Evolutionary conservation across 2,888 invertebrate genomes (phyloP), one percentile per base, ranked within the genome.

Genomic region (Platerodrilus igneus): DNA sequence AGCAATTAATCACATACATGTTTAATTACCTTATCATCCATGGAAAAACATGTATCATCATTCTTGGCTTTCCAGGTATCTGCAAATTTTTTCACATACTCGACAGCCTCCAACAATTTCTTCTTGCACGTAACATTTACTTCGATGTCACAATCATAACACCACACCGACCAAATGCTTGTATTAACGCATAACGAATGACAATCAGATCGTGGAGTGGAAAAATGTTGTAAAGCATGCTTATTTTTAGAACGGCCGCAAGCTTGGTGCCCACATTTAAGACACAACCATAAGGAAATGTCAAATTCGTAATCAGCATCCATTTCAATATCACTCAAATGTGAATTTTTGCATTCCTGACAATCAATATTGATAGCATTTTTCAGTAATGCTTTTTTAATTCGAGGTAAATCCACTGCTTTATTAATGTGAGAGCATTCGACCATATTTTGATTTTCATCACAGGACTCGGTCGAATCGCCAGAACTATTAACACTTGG

Each of bases 211-310:
- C 77, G 81, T 0, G 86, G 83, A 1, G 78, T 83, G 61, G 78
- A 73, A 62, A 73, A 84, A 67, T 92, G 92, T 47, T 78, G 73
- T 14, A 83, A 61, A 0, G 86, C 86, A 66, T 90, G 89, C 52
- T 79, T 73, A 56, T 78, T 77, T 32, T 76, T 72, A 3, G 73
- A 69, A 31, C 81, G 72, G 2, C 85, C 86, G 64, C 91, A 91
- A 13, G 81, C 75, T 59, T 84, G 83, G 47, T 81, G 70, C 2
- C 86, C 90, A 65, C 91, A 92, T 48, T 81, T 80, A 44, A 91
- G 69, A 59, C 91, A 92, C 69, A 91, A 74, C 86, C 86, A 88
- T 43, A 85, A 63, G 1, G 70, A 71, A 30, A 64, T 60, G 50
- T 76, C 76, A 29, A 67, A 67, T 49, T 74, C 73, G 34, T 65